A percentile compares a stretch with the other conserved stretches of the same genome.
These are phyloP conservation scores for Tenualosa ilisha DNA, from an alignment of 2,797 vertebrate species.

Conservation along the genomic window DNA sequence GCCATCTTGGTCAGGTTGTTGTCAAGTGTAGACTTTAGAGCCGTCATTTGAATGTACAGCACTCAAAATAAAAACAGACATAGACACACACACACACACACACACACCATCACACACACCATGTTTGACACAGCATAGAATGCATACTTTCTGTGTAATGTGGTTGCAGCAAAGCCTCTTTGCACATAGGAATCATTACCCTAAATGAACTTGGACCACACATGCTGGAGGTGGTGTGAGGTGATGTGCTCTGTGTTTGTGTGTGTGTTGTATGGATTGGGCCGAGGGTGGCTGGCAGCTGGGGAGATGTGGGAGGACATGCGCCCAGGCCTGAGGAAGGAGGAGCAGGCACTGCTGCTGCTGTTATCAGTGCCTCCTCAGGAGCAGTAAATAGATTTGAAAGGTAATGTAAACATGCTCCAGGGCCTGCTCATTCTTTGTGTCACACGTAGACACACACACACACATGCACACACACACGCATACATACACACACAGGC, in stretches of 20 bases:
- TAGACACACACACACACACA: too few relatives aligned
- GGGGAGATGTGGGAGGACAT: background rate
- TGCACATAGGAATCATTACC: background rate
- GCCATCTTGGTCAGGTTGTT: slow-evolving; percentile 14
- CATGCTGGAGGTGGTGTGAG: background rate
- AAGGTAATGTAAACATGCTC: slow-evolving; percentile 11
- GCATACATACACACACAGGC: background rate
- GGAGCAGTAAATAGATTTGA: slow-evolving; percentile 46
- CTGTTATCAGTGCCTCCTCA: slow-evolving; percentile 48
- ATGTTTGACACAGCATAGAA: background rate
- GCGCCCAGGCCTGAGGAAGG: background rate
- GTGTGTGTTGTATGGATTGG: background rate
- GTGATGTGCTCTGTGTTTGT: background rate
- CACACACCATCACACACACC: slow-evolving; percentile 2
- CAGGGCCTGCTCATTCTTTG: background rate
- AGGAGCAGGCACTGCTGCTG: background rate
- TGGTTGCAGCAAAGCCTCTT: background rate
- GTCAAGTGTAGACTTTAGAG: too few relatives aligned
- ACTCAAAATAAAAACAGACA: background rate
- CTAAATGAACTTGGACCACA: slow-evolving; percentile 12
- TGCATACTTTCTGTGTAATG: background rate
- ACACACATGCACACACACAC: background rate
- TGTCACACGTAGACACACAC: background rate
- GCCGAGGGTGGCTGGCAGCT: background rate
- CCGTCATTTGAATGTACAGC: background rate